phyloP scores from a whole-genome alignment of 2,797 vertebrate genomes.

The Sorex maritimensis region DNA sequence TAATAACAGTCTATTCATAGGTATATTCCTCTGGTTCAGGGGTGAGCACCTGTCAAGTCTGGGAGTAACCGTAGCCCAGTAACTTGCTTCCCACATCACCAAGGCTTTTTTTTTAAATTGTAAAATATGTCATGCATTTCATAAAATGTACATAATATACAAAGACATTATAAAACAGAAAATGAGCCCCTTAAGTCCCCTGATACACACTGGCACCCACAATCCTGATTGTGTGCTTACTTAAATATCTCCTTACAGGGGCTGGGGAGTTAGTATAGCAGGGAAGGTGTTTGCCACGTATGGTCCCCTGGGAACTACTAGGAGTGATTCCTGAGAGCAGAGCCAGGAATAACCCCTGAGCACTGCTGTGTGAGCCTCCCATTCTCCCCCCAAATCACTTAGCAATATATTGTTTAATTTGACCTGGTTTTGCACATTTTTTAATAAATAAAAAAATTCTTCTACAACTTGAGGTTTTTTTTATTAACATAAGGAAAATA shows the following conservation, averaged over 20 bases:
- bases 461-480: not conserved
- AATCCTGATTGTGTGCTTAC: not conserved
- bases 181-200: not conserved
- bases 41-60: too few species aligned
- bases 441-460: conserved; percentile 1
- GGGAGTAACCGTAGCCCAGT: too few species aligned
- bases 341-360: too few species aligned
- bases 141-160: not conserved
- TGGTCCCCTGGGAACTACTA: too few species aligned
- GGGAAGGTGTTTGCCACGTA: too few species aligned
- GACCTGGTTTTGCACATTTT: not conserved
- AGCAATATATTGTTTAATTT: not conserved
- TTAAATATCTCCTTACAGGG: not conserved
- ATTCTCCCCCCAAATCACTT: too few species aligned
- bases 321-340: too few species aligned
- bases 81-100: too few species aligned
- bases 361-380: too few species aligned
- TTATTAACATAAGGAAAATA: not conserved
- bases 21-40: too few species aligned
- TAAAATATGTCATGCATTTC: not conserved
- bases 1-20: too few species aligned
- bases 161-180: not conserved
- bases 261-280: too few species aligned
- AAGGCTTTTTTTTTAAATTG: not conserved
- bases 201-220: not conserved